Conservation (phyloP, 2,888 invertebrate species). For the Parthenolecanium corni region DNA sequence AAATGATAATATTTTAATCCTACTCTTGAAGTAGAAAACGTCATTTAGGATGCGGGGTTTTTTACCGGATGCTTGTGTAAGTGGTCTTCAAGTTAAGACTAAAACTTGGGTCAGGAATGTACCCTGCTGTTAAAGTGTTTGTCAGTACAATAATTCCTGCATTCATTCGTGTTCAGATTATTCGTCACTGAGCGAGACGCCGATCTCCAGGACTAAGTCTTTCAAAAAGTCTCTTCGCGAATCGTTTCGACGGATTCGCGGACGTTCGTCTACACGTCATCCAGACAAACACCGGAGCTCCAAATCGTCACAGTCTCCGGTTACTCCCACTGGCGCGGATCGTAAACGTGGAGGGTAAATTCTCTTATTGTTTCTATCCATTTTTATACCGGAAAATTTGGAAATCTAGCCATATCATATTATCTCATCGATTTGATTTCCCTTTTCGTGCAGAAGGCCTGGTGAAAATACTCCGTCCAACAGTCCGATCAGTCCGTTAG, state of each 20-base stretch:
- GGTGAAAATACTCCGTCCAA: slow-evolving; percentile 1
- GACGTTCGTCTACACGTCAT: slow-evolving; percentile 53
- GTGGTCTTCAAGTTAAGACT: too few species aligned
- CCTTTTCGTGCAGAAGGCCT: neutral
- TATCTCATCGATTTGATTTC: too few species aligned
- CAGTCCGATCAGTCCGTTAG: slow-evolving; percentile 41
- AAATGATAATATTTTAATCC: too few species aligned
- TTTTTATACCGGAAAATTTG: too few species aligned
- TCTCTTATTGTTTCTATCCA: neutral
- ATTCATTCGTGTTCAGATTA: slow-evolving; percentile 53
- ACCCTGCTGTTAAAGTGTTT: too few species aligned
- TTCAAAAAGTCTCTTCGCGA: slow-evolving; percentile 95
- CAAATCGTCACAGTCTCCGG: slow-evolving; percentile 3
- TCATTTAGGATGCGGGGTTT: neutral
- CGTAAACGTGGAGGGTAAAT: slow-evolving; percentile 4
- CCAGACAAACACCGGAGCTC: slow-evolving; percentile 14
- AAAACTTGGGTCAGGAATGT: too few species aligned
- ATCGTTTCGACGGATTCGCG: slow-evolving; percentile 83
- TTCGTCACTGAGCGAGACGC: slow-evolving; percentile 67
- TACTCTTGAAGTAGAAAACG: neutral
- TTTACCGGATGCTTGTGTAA: too few species aligned
- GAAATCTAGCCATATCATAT: too few species aligned
- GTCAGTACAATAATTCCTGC: too few species aligned
- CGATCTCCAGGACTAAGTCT: slow-evolving; percentile 86
- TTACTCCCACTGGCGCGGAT: neutral